A percentile compares a stretch with the other conserved stretches of the same genome.
These are phyloP conservation scores for Keiferia lycopersicella DNA, from an alignment of 2,888 invertebrate species.

Conservation along the genomic window DNA sequence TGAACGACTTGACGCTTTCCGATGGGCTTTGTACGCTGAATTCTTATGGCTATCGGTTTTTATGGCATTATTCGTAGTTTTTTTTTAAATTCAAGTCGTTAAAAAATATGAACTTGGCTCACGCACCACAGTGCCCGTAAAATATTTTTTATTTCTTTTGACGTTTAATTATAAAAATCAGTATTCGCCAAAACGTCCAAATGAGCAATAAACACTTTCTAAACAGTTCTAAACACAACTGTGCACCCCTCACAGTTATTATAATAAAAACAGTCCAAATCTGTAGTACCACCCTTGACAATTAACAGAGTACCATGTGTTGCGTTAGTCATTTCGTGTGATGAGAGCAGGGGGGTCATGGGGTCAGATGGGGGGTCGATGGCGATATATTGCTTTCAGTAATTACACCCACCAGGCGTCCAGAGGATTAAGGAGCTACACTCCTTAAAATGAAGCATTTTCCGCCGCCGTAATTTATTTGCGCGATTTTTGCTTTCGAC, in stretches of 20 bases:
- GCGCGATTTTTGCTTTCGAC: constrained; percentile 50
- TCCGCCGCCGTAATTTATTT: constrained; percentile 57
- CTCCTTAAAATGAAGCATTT: constrained; percentile 72
- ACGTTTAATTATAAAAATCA: constrained; percentile 19
- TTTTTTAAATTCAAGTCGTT: not conserved
- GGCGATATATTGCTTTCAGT: constrained; percentile 68
- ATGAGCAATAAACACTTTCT: constrained; percentile 28
- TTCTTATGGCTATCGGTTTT: constrained; percentile 24
- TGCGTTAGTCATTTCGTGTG: constrained; percentile 61
- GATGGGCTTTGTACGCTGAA: constrained; percentile 26
- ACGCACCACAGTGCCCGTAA: not conserved
- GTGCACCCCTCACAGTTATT: constrained; percentile 41
- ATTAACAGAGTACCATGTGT: constrained; percentile 76
- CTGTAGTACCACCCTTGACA: constrained; percentile 52
- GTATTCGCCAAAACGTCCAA: constrained; percentile 19
- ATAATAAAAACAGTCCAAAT: constrained; percentile 68
- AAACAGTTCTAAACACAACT: constrained; percentile 24
- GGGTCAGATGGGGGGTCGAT: constrained; percentile 50
- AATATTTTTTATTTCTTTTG: not conserved
- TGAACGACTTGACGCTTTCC: constrained; percentile 35
- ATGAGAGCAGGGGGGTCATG: constrained; percentile 49
- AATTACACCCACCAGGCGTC: constrained; percentile 70
- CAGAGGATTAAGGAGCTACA: constrained; percentile 68
- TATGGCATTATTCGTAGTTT: not conserved
- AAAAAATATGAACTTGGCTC: not conserved